Evolutionary conservation across 2,797 vertebrate genomes (phyloP).

Genomic region (Cynopterus sphinx): DNA sequence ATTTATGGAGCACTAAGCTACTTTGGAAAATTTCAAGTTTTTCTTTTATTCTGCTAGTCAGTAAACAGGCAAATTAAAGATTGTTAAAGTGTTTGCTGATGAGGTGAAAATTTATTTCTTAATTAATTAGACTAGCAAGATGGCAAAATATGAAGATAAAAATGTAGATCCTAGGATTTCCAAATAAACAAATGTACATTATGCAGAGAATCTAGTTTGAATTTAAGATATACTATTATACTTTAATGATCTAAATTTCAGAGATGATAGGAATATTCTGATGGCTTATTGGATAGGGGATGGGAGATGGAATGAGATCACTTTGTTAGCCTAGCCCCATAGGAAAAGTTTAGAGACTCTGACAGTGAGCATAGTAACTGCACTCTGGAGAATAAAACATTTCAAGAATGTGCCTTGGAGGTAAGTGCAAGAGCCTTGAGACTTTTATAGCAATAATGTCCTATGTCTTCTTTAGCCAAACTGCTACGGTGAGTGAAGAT

Average conservation of each 20-base stretch:
- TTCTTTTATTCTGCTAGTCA: slow-evolving; percentile 21
- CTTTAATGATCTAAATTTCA: background rate
- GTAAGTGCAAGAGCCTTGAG: background rate
- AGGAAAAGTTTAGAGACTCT: background rate
- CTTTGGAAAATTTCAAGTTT: slow-evolving; percentile 2
- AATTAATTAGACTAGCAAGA: background rate
- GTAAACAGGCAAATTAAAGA: background rate
- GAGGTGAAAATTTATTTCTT: slow-evolving; percentile 16
- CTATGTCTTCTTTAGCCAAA: background rate
- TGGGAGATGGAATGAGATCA: background rate
- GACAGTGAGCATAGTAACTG: background rate
- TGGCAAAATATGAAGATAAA: slow-evolving; percentile 28
- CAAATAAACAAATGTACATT: background rate
- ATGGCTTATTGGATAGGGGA: background rate
- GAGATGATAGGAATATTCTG: background rate
- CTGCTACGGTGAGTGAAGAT: background rate
- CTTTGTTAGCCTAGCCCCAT: background rate
- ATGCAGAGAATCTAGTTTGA: background rate
- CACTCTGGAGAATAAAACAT: background rate
- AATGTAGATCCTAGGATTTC: background rate
- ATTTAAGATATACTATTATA: background rate
- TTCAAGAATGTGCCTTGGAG: background rate
- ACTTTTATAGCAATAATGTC: background rate
- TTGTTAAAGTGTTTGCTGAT: background rate
- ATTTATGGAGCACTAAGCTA: background rate